A percentile compares a stretch with the other conserved stretches of the same genome.
Conservation (phyloP, 1,140 invertebrate genomes). For the Zaprionus vittiger region DNA sequence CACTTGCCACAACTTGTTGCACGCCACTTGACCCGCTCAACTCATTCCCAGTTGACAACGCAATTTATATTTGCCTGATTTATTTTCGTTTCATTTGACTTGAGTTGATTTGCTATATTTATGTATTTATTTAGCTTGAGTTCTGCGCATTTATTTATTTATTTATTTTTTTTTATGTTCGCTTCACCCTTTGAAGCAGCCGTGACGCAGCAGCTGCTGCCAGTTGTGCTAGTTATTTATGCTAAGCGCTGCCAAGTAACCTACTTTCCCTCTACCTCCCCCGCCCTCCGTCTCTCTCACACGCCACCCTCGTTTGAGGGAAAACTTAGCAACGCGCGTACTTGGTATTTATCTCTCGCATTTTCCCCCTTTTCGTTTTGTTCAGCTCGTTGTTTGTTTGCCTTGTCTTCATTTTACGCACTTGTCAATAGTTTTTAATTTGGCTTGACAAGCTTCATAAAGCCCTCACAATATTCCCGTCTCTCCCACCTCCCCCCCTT, state of each 20-base stretch:
- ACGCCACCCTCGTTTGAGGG: slow-evolving; percentile 23
- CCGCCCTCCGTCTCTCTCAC: not conserved
- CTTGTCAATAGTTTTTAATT: slow-evolving; percentile 43
- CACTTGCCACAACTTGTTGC: slow-evolving; percentile 21
- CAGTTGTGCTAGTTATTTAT: slow-evolving; percentile 70
- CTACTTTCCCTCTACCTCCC: slow-evolving; percentile 51
- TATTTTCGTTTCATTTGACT: slow-evolving; percentile 22
- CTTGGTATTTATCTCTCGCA: slow-evolving; percentile 61
- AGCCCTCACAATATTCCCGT: not conserved
- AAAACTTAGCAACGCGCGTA: slow-evolving; percentile 73
- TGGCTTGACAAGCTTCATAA: slow-evolving; percentile 26
- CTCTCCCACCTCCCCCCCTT: not conserved
- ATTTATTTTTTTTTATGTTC: slow-evolving; percentile 64
- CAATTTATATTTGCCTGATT: slow-evolving; percentile 42
- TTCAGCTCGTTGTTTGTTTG: slow-evolving; percentile 14
- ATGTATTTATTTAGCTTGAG: slow-evolving; percentile 47
- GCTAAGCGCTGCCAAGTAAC: slow-evolving; percentile 79
- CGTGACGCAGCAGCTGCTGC: slow-evolving; percentile 40
- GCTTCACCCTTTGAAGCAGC: slow-evolving; percentile 50
- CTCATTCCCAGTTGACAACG: slow-evolving; percentile 35
- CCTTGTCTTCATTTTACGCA: slow-evolving; percentile 49
- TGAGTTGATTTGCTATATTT: slow-evolving; percentile 25
- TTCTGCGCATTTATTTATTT: slow-evolving; percentile 48
- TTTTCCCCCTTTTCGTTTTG: slow-evolving; percentile 13
- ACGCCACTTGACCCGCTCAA: slow-evolving; percentile 32